Base-by-base conservation (phyloP, 2,888 invertebrate species). In the Cheilosia urbana region DNA sequence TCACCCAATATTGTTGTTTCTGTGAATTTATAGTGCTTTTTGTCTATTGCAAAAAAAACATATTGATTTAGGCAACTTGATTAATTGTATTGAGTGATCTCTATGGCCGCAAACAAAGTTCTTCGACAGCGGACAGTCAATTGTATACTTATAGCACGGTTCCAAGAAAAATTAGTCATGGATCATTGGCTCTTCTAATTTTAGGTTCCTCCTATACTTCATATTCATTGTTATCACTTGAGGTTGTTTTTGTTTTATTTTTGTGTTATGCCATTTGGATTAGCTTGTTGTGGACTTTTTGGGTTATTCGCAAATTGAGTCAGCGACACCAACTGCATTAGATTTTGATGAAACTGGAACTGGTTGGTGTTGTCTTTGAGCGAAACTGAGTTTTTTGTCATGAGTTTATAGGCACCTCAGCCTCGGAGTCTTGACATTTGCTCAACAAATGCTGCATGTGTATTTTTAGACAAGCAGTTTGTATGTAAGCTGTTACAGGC, bases 11-110 rank as follows among this genome's bases (percentile, higher is more conserved):
- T 34, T 19, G 37, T 15, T 27, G 30, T 58, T 72, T 60, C 27
- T 40, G 60, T 1, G 42, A 62, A 62, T 62, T 72, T 72, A 30
- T 69, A 11, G 37, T 19, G 7, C 19, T 19, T 57, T 57, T 45
- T 49, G 17, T 24, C 9, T n/a, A n/a, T 51, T 58, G 30, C 17
- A 53, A 37, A 13, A 53, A 37, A 13, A 37, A 13, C 37, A 58
- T 60, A n/a, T 68, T 37, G 51, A 68, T 68, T 75, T 30, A 30
- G 49, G 49, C 42, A 60, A 68, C 21, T 68, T 66, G 47, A 58
- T 58, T 60, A 65, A 75, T 75, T 34, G 47, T 37, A 65, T 47
- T 55, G 47, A 45, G 62, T 55, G 55, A 40, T 55, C 53, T 57
- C 30, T 2, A 53, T 53, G 24, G 53, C 40, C 37, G 13, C 37